A percentile compares a stretch with the other conserved stretches of the same genome.
Evolutionary conservation across 2,797 vertebrate genomes (phyloP).

Genomic region (Anableps anableps): DNA sequence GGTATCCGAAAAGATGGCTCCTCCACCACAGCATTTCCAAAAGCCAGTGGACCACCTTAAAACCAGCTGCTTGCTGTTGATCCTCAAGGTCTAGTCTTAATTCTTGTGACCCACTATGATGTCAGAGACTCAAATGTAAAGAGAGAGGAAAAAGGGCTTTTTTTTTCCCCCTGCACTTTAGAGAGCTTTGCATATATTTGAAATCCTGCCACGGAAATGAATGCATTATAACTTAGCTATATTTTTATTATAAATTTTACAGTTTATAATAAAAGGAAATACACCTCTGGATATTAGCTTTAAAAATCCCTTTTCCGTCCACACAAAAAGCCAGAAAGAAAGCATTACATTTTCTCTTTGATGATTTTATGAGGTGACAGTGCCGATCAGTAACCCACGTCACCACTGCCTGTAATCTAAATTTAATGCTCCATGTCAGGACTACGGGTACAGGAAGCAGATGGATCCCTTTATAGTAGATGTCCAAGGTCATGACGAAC

Average conservation of each 20-base stretch:
- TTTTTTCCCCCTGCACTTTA: not conserved
- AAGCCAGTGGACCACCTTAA: not conserved
- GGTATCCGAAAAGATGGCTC: not conserved
- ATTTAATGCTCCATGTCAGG: slow-evolving; percentile 42
- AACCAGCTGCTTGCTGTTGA: not conserved
- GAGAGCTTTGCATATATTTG: not conserved
- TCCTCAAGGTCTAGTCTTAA: not conserved
- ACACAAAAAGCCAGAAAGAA: not conserved
- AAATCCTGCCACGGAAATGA: not conserved
- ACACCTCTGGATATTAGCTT: not conserved
- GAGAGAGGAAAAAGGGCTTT: not conserved
- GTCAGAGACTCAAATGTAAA: not conserved
- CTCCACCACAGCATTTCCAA: not conserved
- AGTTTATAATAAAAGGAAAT: not conserved
- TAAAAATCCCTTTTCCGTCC: not conserved
- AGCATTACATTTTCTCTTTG: slow-evolving; percentile 5
- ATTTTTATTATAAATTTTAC: not conserved
- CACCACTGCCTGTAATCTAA: slow-evolving; percentile 16
- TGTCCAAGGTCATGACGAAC: slow-evolving; percentile 56
- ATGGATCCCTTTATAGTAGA: slow-evolving; percentile 53
- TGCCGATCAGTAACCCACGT: slow-evolving; percentile 21
- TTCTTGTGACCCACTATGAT: not conserved
- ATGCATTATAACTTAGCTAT: not conserved
- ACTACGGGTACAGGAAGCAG: slow-evolving; percentile 51
- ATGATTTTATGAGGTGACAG: slow-evolving; percentile 9